Evolutionary conservation across 2,888 invertebrate genomes (phyloP).

Genomic region (Meteorus colon): DNA sequence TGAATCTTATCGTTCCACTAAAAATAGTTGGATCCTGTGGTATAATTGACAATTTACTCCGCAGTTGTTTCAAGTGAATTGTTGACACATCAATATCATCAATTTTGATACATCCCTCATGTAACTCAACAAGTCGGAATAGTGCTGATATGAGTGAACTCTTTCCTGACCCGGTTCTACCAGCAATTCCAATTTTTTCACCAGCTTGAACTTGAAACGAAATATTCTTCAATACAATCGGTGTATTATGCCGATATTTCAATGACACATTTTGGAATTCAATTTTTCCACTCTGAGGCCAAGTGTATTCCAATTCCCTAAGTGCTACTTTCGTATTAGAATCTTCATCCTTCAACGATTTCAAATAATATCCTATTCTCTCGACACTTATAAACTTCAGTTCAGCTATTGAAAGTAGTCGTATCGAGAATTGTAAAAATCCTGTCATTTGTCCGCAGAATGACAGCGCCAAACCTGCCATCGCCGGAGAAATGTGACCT

Average conservation of each 20-base stretch:
- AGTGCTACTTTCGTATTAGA: slow-evolving; percentile 41
- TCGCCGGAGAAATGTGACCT: slow-evolving; percentile 73
- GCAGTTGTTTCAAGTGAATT: slow-evolving; percentile 70
- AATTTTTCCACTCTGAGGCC: slow-evolving; percentile 75
- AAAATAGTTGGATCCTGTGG: slow-evolving; percentile 80
- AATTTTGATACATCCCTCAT: slow-evolving; percentile 74
- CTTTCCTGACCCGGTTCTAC: slow-evolving; percentile 75
- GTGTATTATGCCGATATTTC: slow-evolving; percentile 72
- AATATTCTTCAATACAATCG: slow-evolving; percentile 75
- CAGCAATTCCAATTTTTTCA: slow-evolving; percentile 77
- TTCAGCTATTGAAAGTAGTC: slow-evolving; percentile 74
- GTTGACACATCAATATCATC: slow-evolving; percentile 75
- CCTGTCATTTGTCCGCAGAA: slow-evolving; percentile 77
- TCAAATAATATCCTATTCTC: slow-evolving; percentile 69
- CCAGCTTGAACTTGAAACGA: slow-evolving; percentile 75
- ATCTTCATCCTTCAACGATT: slow-evolving; percentile 61
- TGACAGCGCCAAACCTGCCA: slow-evolving; percentile 78
- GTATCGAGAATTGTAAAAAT: slow-evolving; percentile 76
- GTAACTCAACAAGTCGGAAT: slow-evolving; percentile 77
- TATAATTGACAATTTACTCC: slow-evolving; percentile 75
- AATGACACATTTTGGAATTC: slow-evolving; percentile 75
- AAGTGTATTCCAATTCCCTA: slow-evolving; percentile 67
- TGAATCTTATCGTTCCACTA: slow-evolving; percentile 76
- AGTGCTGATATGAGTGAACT: slow-evolving; percentile 77
- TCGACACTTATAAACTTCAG: slow-evolving; percentile 75